These are phyloP conservation scores for Potamarius usumacintae DNA, from an alignment of 2,113 vertebrate species.

Conservation along the genomic window DNA sequence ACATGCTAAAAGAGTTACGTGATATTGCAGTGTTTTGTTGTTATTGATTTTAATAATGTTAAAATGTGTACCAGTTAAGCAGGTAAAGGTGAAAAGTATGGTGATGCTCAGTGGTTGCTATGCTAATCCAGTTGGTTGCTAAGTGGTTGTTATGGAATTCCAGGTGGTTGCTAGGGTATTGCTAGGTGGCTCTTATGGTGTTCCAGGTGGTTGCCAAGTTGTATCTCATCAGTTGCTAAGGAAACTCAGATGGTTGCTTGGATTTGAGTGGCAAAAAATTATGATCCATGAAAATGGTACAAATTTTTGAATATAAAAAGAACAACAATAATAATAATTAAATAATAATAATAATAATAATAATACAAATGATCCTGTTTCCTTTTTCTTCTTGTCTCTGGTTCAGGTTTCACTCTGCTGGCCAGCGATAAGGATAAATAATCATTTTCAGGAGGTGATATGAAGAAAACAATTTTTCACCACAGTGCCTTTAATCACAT, in stretches of 20 bases:
- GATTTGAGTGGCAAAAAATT: too few relatives aligned
- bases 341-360: too few relatives aligned
- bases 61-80: not conserved
- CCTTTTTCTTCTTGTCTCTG: not conserved
- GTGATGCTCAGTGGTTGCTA: too few relatives aligned
- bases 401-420: conserved; percentile 28
- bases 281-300: too few relatives aligned
- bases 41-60: not conserved
- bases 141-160: not conserved
- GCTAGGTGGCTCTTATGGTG: not conserved
- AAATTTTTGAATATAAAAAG: too few relatives aligned
- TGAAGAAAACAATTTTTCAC: not conserved
- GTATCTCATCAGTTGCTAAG: too few relatives aligned
- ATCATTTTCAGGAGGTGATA: not conserved
- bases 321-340: too few relatives aligned
- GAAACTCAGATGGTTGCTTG: too few relatives aligned
- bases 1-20: not conserved
- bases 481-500: not conserved
- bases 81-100: not conserved
- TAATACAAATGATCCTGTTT: not conserved
- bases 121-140: not conserved
- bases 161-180: not conserved
- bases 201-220: not conserved
- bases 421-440: not conserved
- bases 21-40: not conserved